These are phyloP conservation scores for Illadopsis cleaveri DNA, from an alignment of 2,113 vertebrate genomes.

Conservation along the genomic window DNA sequence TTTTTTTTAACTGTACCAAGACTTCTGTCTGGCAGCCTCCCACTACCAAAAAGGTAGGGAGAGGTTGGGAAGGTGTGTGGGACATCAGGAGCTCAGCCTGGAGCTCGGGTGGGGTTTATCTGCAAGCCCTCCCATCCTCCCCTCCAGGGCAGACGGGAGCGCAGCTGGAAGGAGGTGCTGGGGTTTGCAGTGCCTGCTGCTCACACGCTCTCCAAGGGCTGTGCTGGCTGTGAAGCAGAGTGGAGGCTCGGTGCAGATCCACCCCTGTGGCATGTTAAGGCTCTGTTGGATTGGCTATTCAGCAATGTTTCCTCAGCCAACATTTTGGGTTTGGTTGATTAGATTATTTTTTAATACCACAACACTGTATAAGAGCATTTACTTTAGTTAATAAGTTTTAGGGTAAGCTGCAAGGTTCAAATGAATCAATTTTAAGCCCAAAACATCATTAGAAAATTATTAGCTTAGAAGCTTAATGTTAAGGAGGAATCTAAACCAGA, in stretches of 20 bases:
- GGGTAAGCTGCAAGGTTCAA: background rate
- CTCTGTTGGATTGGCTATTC: background rate
- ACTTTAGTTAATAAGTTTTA: constrained; percentile 1
- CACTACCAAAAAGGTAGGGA: background rate
- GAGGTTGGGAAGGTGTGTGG: background rate
- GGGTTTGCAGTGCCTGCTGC: background rate
- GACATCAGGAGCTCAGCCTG: background rate
- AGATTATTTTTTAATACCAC: background rate
- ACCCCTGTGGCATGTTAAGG: background rate
- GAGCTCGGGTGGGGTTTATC: background rate
- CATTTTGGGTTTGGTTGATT: background rate
- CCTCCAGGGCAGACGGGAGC: background rate
- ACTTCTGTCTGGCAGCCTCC: background rate
- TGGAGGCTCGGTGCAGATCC: background rate
- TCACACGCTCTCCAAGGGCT: background rate
- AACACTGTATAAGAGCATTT: background rate
- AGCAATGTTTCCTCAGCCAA: background rate
- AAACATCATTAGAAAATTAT: background rate
- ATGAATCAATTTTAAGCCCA: background rate
- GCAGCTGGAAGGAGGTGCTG: background rate
- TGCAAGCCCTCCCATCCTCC: background rate
- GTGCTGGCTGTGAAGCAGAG: background rate
- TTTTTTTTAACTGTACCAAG: background rate
- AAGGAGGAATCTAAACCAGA: background rate
- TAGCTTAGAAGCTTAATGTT: background rate